Evolutionary conservation across 53 echinoderm and acorn worm genomes (phyloP).

Genomic region (Luidia sarsii): DNA sequence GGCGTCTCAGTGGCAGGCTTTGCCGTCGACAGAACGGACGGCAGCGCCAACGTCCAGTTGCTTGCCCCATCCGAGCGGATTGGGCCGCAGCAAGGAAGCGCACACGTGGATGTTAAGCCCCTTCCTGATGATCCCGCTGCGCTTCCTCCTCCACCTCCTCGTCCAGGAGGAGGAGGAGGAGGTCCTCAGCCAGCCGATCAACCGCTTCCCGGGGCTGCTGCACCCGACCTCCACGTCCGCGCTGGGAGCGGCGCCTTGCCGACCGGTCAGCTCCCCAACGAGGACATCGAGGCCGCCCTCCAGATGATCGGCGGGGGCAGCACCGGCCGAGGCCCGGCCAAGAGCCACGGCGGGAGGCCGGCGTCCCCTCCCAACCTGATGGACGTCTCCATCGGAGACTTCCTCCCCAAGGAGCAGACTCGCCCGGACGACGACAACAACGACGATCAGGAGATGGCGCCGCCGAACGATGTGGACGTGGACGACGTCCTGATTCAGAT

Average conservation of each 20-base stretch:
- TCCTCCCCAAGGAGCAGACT: constrained; percentile 62
- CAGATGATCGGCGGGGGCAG: constrained; percentile 50
- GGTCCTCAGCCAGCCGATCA: not conserved
- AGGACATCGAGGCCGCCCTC: constrained; percentile 63
- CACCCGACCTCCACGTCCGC: not conserved
- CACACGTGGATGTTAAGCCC: too few species aligned
- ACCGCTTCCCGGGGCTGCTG: not conserved
- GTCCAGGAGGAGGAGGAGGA: not conserved
- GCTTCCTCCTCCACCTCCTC: too few species aligned
- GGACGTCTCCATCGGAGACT: constrained; percentile 69
- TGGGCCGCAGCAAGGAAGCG: too few species aligned
- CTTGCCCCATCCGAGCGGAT: not conserved
- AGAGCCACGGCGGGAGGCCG: not conserved
- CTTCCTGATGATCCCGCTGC: too few species aligned
- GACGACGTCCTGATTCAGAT: constrained; percentile 92
- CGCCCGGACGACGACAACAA: too few species aligned
- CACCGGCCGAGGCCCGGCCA: not conserved
- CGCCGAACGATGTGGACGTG: constrained; percentile 64
- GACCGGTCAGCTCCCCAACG: constrained; percentile 54
- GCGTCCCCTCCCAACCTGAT: constrained; percentile 23
- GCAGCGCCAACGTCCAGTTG: not conserved
- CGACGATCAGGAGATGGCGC: constrained; percentile 58
- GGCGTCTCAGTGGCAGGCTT: not conserved
- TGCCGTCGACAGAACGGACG: not conserved
- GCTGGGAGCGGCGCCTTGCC: constrained; percentile 24